Evolutionary conservation across 2,888 invertebrate genomes (phyloP), one percentile per base, ranked within the genome.

Genomic region (Autographa pulchrina): DNA sequence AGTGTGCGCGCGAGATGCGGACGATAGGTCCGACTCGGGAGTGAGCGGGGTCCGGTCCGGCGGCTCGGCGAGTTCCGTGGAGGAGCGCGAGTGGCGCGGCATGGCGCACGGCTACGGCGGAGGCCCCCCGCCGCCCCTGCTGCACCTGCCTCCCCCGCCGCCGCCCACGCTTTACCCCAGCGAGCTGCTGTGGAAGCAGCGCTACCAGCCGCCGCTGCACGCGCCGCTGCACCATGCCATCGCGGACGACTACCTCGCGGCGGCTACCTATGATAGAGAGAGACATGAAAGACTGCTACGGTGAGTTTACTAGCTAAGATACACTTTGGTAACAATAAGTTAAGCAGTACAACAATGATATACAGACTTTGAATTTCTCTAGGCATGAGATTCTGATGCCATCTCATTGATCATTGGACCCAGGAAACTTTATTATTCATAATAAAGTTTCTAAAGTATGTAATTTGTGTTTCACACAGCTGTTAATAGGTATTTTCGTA

Each of bases 21-120:
- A 96, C 94, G 96, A 94, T 87, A 92, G 94, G 89, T 96, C 96
- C 93, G 97, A 97, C 94, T 97, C 97, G 89, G 97, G 97, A 94
- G 97, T 98, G 96, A 97, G 97, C 94, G 97, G 97, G 70, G 95
- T 97, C 89, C 96, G 97, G 86, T 97, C 97, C 88, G 97, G 97
- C 87, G 96, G 97, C 85, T 96, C 96, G 89, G 97, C 97, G 96
- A 97, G 97, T 94, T 97, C 97, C 86, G 97, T 97, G 93, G 97
- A 97, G 90, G 97, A 97, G 92, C 96, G 97, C 92, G 97, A 97
- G 93, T 97, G 97, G 92, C 96, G 97, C 92, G 97, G 97, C 91
- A 96, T 96, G 94, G 97, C 97, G 90, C 97, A 97, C 97, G 94
- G 97, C 93, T 95, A 94, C 91, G 97, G 97, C 87, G 97, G 97